Base-by-base conservation (phyloP, 2,888 invertebrate genomes). In the Leucophenga maculata region DNA sequence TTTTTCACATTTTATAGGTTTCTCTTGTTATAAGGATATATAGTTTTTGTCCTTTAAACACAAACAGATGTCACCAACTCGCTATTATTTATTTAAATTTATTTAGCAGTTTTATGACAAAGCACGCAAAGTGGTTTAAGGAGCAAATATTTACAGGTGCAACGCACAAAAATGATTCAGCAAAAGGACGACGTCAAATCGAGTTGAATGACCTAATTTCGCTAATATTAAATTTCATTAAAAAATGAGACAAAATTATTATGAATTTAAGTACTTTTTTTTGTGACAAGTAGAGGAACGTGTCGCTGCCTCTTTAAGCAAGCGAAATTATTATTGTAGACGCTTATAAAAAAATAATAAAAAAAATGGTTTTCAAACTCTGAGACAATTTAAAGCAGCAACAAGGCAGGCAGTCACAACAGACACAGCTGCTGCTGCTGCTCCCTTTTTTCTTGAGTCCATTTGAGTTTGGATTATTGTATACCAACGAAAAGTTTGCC, bases 201-300 rank as follows among this genome's bases (percentile, higher is more conserved):
- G 65, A 68, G 81, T 81, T 83, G 82, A 80, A 83, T 82, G 80
- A 82, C 83, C 80, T 71, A 79, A 74, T 75, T 79, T 70, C 60
- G 32, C 57, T 67, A 72, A 78, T 78, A 82, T 82, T 77, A 69
- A 72, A 67, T 77, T 79, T 48, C 62, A 64, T 48, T 22, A 48
- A 64, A 18, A 11, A 50, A 6, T 13, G 14, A 62, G 31, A 59
- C 59, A 59, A 50, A 14, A 39, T 59, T 59, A 39, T 39, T 39
- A 39, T 39, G 39, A 11, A 11, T 50, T 50, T n/a, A 50, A 16
- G 16, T 16, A 59, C 32, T 32, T 32, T 1, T 32, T 32, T 39
- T 8, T 39, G 11, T 9, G 11, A 9, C 39, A 11, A 11, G 32
- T 32, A 32, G 11, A 39, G 39, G 11, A 39, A 11, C 39, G 39